phyloP scores from a whole-genome alignment of 2,113 vertebrate species.

The Tetrax tetrax region DNA sequence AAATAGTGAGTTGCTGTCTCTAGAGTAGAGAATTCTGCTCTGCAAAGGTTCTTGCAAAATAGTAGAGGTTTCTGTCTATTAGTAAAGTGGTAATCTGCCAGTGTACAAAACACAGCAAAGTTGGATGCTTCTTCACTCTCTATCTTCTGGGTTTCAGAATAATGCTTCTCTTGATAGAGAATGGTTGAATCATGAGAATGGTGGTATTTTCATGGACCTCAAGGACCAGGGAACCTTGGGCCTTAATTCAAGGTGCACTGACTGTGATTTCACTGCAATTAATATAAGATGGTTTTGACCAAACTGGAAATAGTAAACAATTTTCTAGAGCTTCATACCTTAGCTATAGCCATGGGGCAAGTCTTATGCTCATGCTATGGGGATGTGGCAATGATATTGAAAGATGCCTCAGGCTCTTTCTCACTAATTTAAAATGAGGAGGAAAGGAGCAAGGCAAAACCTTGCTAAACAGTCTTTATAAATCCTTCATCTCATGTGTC shows the following conservation, averaged over 20 bases:
- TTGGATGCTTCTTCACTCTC: neutral
- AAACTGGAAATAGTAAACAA: neutral
- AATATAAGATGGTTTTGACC: neutral
- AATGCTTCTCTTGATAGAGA: neutral
- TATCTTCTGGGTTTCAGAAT: neutral
- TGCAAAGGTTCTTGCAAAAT: neutral
- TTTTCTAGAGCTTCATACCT: neutral
- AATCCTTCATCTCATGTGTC: neutral
- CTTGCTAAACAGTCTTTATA: neutral
- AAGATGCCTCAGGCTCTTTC: neutral
- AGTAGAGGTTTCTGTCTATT: neutral
- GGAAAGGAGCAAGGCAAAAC: neutral
- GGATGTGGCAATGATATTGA: neutral
- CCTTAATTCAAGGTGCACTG: neutral
- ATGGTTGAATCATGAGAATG: neutral
- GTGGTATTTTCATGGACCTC: neutral
- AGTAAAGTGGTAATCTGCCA: neutral
- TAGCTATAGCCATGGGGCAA: neutral
- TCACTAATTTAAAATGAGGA: neutral
- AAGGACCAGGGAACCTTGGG: neutral
- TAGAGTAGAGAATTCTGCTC: neutral
- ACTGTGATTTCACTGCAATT: neutral
- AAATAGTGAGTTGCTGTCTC: neutral
- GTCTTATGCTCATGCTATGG: neutral
- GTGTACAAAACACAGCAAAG: neutral